Base-by-base conservation (phyloP, 2,113 vertebrate genomes). In the Turnix velox region DNA sequence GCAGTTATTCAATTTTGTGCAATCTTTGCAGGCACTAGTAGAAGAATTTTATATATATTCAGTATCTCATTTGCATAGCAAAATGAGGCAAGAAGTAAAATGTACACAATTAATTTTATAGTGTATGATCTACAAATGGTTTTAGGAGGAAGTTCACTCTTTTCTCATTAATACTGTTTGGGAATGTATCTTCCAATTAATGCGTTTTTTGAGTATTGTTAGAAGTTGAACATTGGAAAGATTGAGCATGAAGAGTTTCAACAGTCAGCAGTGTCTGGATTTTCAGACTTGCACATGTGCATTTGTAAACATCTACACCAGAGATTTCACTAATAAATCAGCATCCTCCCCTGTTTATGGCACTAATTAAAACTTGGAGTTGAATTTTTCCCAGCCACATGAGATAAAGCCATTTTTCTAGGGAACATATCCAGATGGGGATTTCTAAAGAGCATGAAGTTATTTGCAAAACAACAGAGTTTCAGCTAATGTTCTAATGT, bases 391-490 rank as follows among this genome's bases (percentile, higher is more conserved):
- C 79, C 57, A 69, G 67, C 67, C 94, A 69, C 45, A 79, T 9
- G 17, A 96, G 86, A 94, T 65, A 94, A 94, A 95, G 63, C 31
- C n/a, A 65, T 85, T 96, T 97, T 95, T 94, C 68, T 62, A 82
- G 7, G 13, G 14, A 45, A 28, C 2, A 9, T 55, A 5, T 92
- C 67, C 95, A 92, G 79, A 94, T 86, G 69, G 58, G 85, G 88
- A 93, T 94, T 97, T 94, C 94, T 77, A 68, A 94, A 95, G 68
- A 76, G 10, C 46, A 37, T 93, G 59, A 92, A 73, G 52, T 96
- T 58, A 87, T 87, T 87, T 80, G 63, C 75, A 86, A 97, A 96
- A 96, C 65, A 90, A 43, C 31, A 4, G 27, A 6, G 3, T 69
- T 51, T 35, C 83, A 74, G 66, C 52, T 93, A 93, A 92, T 68